Evolutionary conservation across 2,113 vertebrate species (phyloP).

Genomic region (Notarius quadriscutis): DNA sequence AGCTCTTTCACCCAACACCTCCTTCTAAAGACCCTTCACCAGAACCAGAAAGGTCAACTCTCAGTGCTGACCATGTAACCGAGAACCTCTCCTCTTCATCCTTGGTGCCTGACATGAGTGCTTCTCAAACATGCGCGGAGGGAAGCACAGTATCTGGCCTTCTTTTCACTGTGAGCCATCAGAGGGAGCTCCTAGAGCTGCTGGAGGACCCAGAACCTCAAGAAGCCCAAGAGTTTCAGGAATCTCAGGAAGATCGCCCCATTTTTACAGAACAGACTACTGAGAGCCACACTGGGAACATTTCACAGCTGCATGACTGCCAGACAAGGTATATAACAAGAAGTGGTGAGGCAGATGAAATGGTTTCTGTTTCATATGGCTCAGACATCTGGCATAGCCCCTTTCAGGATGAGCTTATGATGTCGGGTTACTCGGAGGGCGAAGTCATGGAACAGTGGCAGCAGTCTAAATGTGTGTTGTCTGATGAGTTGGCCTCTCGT

Average conservation of each 20-base stretch:
- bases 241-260: neutral
- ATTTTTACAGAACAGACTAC: neutral
- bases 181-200: conserved; percentile 78
- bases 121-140: neutral
- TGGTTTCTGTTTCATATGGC: conserved; percentile 67
- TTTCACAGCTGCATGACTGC: conserved; percentile 15
- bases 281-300: conserved; percentile 9
- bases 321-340: conserved; percentile 47
- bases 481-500: conserved; percentile 54
- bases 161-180: conserved; percentile 78
- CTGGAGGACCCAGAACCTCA: conserved; percentile 70
- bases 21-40: neutral
- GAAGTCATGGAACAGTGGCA: conserved; percentile 62
- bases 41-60: neutral
- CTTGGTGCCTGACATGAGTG: conserved; percentile 54
- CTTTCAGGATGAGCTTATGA: conserved; percentile 62
- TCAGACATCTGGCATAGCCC: conserved; percentile 61
- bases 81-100: neutral
- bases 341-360: conserved; percentile 62
- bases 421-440: conserved; percentile 60
- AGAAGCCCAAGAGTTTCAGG: neutral
- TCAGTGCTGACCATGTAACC: rapidly evolving
- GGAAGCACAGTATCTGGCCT: conserved; percentile 71
- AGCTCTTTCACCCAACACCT: conserved; percentile 63
- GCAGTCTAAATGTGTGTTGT: neutral